Conservation (phyloP, 2,113 vertebrate species). For the Ameiurus melas region DNA sequence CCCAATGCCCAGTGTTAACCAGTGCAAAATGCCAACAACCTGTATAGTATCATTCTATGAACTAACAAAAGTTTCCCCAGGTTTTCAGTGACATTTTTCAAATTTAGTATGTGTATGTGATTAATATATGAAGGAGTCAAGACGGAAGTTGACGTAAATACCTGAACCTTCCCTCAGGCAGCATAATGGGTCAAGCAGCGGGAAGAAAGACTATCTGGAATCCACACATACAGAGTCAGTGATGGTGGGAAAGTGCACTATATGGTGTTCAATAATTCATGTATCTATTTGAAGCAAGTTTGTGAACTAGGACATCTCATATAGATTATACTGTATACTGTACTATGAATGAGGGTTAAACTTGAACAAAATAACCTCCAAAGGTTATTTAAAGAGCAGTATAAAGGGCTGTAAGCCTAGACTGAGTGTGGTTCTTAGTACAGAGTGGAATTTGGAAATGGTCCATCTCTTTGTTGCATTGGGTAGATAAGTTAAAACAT, state of each 20-base stretch:
- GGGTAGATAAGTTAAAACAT: neutral
- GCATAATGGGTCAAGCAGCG: conserved; percentile 26
- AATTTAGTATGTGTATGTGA: conserved; percentile 7
- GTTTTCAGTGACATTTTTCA: neutral
- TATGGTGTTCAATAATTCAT: conserved; percentile 35
- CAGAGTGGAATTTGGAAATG: neutral
- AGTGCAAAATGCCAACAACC: neutral
- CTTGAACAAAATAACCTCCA: neutral
- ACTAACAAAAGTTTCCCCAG: neutral
- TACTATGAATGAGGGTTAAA: neutral
- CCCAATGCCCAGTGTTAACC: neutral
- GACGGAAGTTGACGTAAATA: neutral
- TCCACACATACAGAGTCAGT: conserved; percentile 9
- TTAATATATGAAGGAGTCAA: conserved; percentile 38
- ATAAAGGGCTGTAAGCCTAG: too few species aligned
- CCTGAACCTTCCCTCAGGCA: conserved; percentile 31
- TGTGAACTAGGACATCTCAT: neutral
- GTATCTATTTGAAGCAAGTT: neutral
- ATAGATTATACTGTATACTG: conserved; percentile 5
- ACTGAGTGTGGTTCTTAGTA: neutral
- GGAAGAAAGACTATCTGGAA: neutral
- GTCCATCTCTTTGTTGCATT: neutral
- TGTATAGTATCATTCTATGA: neutral
- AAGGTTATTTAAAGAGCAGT: neutral
- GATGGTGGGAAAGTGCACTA: neutral